Evolutionary conservation across 2,113 vertebrate genomes (phyloP).

Genomic region (Bos indicus): DNA sequence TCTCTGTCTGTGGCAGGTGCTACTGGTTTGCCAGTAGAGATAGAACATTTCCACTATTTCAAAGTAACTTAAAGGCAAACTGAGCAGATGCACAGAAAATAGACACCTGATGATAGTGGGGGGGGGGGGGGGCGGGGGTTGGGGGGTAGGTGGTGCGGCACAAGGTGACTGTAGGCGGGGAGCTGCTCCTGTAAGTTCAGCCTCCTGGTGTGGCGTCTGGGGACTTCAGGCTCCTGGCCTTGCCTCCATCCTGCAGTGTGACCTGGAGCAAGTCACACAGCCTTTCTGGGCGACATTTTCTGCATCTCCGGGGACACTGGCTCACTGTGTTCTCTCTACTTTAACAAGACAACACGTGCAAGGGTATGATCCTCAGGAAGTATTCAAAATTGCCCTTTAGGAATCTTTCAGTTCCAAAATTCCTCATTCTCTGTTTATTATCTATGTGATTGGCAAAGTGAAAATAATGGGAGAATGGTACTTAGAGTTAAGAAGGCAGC

Average conservation of each 20-base stretch:
- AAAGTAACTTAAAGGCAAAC: neutral
- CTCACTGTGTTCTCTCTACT: neutral
- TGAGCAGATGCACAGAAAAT: neutral
- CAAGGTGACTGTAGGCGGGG: neutral
- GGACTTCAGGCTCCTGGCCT: neutral
- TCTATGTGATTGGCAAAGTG: neutral
- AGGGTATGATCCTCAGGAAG: neutral
- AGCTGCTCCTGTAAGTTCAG: neutral
- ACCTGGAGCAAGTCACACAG: neutral
- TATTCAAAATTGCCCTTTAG: neutral
- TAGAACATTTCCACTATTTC: neutral
- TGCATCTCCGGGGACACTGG: neutral
- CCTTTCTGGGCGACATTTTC: neutral
- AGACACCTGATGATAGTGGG: neutral
- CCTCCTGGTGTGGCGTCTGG: neutral
- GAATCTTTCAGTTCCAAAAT: neutral
- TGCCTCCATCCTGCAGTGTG: neutral
- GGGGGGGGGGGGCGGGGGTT: accelerated
- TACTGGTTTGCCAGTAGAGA: neutral
- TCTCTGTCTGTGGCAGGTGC: neutral
- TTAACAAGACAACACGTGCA: neutral
- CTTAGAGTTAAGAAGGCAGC: neutral
- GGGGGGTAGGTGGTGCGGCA: accelerated
- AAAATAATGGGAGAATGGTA: neutral
- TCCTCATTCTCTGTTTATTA: neutral